Evolutionary conservation across 2,888 invertebrate species (phyloP).

Genomic region (Ctena decussata): DNA sequence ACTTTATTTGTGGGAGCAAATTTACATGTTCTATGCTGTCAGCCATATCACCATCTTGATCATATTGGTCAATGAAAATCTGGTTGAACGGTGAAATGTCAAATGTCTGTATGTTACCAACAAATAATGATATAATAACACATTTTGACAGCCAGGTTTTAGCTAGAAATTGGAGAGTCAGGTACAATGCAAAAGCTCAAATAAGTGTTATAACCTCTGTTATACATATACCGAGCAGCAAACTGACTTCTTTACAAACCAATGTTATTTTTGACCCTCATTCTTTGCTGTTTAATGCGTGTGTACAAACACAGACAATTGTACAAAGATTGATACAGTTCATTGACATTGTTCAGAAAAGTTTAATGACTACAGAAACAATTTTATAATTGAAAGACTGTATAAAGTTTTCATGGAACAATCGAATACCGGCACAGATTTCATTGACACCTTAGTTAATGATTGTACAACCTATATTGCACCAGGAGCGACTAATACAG

Average conservation of each 20-base stretch:
- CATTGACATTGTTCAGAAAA: background rate
- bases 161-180: slow-evolving; percentile 18
- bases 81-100: background rate
- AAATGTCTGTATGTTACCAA: background rate
- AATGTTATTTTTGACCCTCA: background rate
- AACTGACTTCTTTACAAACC: background rate
- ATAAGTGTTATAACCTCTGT: slow-evolving; percentile 2
- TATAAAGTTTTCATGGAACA: background rate
- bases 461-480: background rate
- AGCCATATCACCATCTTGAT: background rate
- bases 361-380: background rate
- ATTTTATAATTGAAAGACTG: background rate
- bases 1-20: background rate
- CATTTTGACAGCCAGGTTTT: slow-evolving; percentile 13
- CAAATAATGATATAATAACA: background rate
- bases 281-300: background rate
- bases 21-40: background rate
- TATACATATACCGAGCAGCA: background rate
- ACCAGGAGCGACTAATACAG: background rate
- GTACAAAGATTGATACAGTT: background rate
- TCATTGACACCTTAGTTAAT: background rate
- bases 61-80: background rate
- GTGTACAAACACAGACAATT: background rate
- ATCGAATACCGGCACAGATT: background rate
- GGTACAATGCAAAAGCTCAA: background rate